Percentiles rank a stretch among this genome's conserved stretches.
Evolutionary conservation across 1,140 invertebrate genomes (phyloP).

Genomic region (Dendroctonus ponderosae): DNA sequence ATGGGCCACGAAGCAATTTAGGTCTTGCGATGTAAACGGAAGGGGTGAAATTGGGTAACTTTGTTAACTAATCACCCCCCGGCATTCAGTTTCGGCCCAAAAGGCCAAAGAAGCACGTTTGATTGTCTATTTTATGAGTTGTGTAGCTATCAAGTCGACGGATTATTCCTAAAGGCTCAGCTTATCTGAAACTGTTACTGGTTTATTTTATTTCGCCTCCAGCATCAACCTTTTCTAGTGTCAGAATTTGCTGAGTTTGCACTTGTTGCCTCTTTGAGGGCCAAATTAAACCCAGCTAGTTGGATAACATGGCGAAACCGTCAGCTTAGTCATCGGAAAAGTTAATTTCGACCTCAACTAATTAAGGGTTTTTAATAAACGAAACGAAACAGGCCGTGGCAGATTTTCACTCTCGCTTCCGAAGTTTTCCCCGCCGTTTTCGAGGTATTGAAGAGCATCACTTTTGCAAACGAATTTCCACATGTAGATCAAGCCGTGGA

Average conservation of each 20-base stretch:
- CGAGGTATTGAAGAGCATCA: not conserved
- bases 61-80: slow-evolving; percentile 26
- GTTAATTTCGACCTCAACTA: slow-evolving; percentile 20
- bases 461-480: not conserved
- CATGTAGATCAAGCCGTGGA: not conserved
- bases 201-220: too few species aligned
- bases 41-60: slow-evolving; percentile 25
- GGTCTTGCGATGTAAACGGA: slow-evolving; percentile 14
- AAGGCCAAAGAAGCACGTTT: too few species aligned
- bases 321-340: slow-evolving; percentile 8
- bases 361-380: slow-evolving; percentile 23
- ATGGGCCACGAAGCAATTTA: slow-evolving; percentile 23
- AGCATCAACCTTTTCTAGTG: too few species aligned
- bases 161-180: too few species aligned
- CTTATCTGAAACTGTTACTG: too few species aligned
- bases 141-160: too few species aligned
- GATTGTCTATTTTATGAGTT: too few species aligned
- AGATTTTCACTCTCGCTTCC: slow-evolving; percentile 18
- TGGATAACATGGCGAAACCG: too few species aligned
- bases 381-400: slow-evolving; percentile 16
- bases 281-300: too few species aligned
- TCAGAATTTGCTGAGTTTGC: too few species aligned
- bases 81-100: slow-evolving; percentile 4
- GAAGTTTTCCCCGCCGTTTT: not conserved
- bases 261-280: too few species aligned